Evolutionary conservation across 1,140 invertebrate species (phyloP).

Genomic region (Neodiprion lecontei): DNA sequence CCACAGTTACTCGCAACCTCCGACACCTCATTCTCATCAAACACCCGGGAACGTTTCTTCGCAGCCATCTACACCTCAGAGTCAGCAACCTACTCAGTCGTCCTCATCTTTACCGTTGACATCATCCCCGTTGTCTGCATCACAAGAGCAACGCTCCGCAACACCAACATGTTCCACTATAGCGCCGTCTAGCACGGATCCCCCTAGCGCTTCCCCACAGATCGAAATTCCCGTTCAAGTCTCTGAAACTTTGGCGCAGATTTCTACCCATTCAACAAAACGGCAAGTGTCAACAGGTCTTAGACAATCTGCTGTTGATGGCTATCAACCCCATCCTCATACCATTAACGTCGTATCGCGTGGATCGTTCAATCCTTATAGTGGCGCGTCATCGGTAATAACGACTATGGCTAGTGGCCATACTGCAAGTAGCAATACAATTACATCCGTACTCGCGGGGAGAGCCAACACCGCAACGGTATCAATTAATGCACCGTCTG

Average conservation of each 20-base stretch:
- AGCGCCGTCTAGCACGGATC: constrained; percentile 35
- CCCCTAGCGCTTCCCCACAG: constrained; percentile 45
- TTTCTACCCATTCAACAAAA: constrained; percentile 29
- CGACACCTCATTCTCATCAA: constrained; percentile 49
- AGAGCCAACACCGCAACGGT: constrained; percentile 77
- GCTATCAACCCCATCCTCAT: constrained; percentile 57
- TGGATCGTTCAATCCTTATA: constrained; percentile 46
- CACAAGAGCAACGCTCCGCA: constrained; percentile 26
- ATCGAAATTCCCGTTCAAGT: constrained; percentile 26
- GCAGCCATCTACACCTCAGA: constrained; percentile 30
- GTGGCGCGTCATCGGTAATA: constrained; percentile 55
- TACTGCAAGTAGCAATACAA: constrained; percentile 75
- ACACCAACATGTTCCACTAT: constrained; percentile 44
- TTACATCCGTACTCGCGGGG: constrained; percentile 78
- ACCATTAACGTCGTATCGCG: constrained; percentile 47
- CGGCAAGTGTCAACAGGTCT: constrained; percentile 32
- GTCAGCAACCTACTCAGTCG: constrained; percentile 34
- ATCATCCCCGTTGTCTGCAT: constrained; percentile 37
- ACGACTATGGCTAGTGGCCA: constrained; percentile 81
- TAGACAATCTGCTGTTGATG: constrained; percentile 44
- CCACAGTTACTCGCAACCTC: constrained; percentile 56
- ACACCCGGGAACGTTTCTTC: constrained; percentile 30
- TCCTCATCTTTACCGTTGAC: constrained; percentile 36
- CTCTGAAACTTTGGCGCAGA: constrained; percentile 31
- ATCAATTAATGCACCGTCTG: constrained; percentile 71